Conservation (phyloP, 2,797 vertebrate genomes). For the Gallinago nigripennis region DNA sequence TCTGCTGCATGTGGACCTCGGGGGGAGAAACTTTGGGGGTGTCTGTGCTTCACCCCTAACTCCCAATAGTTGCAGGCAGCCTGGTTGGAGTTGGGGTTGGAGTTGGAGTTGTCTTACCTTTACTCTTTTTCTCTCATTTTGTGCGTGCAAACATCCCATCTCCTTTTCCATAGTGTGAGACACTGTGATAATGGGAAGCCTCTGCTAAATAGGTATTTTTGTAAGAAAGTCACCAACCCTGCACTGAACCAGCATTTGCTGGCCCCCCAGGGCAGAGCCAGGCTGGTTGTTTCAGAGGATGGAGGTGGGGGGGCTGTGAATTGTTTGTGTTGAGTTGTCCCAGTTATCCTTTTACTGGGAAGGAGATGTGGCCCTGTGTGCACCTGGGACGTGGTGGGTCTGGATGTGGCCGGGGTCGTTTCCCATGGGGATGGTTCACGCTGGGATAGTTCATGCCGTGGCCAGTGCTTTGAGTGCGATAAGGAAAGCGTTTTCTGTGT, state of each 20-base stretch:
- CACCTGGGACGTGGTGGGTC: not conserved
- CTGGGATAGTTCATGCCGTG: not conserved
- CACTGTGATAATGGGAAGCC: not conserved
- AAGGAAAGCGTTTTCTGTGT: not conserved
- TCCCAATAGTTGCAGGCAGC: not conserved
- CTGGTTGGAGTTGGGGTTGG: not conserved
- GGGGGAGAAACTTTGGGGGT: not conserved
- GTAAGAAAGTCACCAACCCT: not conserved
- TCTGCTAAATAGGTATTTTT: not conserved
- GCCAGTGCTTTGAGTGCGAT: not conserved
- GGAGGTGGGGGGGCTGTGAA: not conserved
- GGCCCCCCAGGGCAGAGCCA: not conserved
- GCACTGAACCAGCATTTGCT: not conserved
- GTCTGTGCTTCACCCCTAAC: not conserved
- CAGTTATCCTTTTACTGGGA: not conserved
- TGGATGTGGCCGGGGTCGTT: accelerated
- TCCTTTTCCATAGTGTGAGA: not conserved
- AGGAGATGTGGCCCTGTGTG: accelerated
- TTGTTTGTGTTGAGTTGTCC: not conserved
- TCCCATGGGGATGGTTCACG: not conserved
- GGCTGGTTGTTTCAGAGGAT: accelerated
- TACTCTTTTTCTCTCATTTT: not conserved
- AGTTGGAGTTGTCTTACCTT: not conserved
- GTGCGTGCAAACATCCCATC: not conserved
- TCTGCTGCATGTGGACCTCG: not conserved